phyloP scores from a whole-genome alignment of 2,797 vertebrate genomes.

The Vireo griseus region DNA sequence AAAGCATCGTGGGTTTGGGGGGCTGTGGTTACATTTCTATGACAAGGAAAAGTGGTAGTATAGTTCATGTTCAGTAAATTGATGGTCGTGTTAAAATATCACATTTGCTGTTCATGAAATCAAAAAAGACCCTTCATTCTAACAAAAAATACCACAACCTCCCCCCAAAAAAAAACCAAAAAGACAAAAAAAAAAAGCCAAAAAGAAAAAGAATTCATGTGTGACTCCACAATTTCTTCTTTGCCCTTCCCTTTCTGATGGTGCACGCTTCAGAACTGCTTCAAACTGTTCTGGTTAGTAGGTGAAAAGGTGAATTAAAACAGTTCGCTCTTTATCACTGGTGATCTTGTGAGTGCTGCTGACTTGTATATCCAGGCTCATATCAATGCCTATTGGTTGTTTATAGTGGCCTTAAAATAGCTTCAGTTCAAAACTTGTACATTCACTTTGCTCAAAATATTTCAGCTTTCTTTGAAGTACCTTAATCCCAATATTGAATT shows the following conservation, averaged over 20 bases:
- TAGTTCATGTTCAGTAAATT: neutral
- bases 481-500: neutral
- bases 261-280: neutral
- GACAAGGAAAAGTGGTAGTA: neutral
- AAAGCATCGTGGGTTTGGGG: accelerated
- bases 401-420: neutral
- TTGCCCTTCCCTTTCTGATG: neutral
- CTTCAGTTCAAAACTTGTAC: neutral
- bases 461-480: neutral
- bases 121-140: neutral
- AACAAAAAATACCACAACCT: neutral
- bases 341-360: neutral
- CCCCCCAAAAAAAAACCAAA: no score
- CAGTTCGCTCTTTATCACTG: neutral
- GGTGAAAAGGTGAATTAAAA: neutral
- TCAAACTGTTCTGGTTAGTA: neutral
- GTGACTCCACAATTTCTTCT: neutral
- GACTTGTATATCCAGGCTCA: accelerated
- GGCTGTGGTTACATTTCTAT: neutral
- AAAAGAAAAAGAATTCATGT: accelerated
- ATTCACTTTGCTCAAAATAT: neutral
- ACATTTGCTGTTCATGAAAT: neutral
- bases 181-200: neutral
- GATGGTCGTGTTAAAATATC: accelerated
- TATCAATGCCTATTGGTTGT: neutral